phyloP scores from a whole-genome alignment of 2,113 vertebrate species.

The Meleagris gallopavo region DNA sequence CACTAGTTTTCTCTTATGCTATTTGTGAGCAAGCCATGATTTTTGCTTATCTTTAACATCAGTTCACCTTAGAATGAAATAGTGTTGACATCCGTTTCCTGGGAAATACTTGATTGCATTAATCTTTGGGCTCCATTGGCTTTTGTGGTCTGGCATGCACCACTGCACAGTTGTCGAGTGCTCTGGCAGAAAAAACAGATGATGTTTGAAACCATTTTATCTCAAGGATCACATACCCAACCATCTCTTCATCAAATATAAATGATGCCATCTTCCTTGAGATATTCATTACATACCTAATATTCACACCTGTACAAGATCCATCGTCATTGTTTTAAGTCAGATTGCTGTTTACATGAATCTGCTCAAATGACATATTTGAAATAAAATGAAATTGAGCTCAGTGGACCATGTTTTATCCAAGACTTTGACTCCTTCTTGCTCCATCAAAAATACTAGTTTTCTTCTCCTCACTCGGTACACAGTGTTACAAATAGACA shows the following conservation, averaged over 20 bases:
- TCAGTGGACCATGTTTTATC: not conserved
- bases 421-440: not conserved
- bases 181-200: not conserved
- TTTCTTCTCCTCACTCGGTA: not conserved
- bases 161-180: not conserved
- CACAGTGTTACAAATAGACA: not conserved
- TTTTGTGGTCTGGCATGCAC: conserved; percentile 18
- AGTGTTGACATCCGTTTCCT: not conserved
- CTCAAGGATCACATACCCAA: not conserved
- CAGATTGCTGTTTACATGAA: not conserved
- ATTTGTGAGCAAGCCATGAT: not conserved
- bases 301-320: not conserved
- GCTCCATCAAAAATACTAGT: not conserved
- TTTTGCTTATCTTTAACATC: not conserved
- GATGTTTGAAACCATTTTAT: not conserved
- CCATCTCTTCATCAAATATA: not conserved
- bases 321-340: not conserved
- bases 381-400: not conserved
- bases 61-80: not conserved
- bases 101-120: not conserved
- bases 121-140: not conserved
- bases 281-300: not conserved
- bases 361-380: not conserved
- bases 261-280: not conserved
- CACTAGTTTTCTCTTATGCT: not conserved